A percentile compares a stretch with the other conserved stretches of the same genome.
Conservation (phyloP, 92 coral and sea anemone species). For the Muricea muricata region DNA sequence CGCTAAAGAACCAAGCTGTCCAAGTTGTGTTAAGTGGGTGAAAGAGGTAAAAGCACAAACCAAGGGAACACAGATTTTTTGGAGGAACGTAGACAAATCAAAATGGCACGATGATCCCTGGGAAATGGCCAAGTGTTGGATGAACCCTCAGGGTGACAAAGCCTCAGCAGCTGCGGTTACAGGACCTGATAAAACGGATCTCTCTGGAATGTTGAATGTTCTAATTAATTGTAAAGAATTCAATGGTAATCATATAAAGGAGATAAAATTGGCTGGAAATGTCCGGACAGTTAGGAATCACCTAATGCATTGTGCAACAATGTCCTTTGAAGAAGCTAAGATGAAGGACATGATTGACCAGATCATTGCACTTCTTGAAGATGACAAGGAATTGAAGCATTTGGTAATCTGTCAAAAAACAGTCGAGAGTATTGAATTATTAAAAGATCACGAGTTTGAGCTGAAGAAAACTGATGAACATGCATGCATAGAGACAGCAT, state of each 20-base stretch:
- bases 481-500: background rate
- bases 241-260: slow-evolving; percentile 12
- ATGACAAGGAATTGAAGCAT: slow-evolving; percentile 20
- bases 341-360: background rate
- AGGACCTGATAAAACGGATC: slow-evolving; percentile 31
- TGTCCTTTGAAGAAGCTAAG: slow-evolving; percentile 17
- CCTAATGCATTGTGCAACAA: slow-evolving; percentile 39
- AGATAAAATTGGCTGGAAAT: background rate
- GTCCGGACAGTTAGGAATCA: slow-evolving; percentile 15
- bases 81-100: slow-evolving; percentile 27
- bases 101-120: slow-evolving; percentile 33
- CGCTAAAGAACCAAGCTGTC: slow-evolving; percentile 8
- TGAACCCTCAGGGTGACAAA: slow-evolving; percentile 38
- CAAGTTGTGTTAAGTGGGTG: slow-evolving; percentile 25
- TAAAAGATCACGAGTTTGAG: slow-evolving; percentile 31
- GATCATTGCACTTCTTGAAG: slow-evolving; percentile 32
- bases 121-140: slow-evolving; percentile 40
- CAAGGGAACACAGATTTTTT: background rate
- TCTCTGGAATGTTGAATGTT: slow-evolving; percentile 31
- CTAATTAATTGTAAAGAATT: slow-evolving; percentile 35
- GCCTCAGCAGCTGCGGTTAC: slow-evolving; percentile 7
- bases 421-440: slow-evolving; percentile 4
- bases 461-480: background rate
- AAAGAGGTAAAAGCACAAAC: slow-evolving; percentile 3
- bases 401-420: slow-evolving; percentile 10